phyloP scores from a whole-genome alignment of 2,113 vertebrate species.

The Upupa epops region DNA sequence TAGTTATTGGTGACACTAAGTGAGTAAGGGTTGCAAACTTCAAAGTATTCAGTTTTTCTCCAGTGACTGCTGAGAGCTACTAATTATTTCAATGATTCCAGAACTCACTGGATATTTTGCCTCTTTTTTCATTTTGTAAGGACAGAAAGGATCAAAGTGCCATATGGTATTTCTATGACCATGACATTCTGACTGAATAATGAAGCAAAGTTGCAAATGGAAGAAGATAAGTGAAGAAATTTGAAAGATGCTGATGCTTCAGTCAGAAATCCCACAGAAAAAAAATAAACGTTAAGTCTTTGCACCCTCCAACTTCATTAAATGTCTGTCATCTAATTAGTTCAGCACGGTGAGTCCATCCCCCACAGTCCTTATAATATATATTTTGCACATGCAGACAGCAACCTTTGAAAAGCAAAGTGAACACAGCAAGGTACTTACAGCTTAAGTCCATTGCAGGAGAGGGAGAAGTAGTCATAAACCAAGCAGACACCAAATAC shows the following conservation, averaged over 20 bases:
- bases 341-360: background rate
- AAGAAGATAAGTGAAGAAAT: background rate
- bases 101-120: background rate
- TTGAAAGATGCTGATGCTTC: background rate
- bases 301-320: background rate
- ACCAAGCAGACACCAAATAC: constrained; percentile 93
- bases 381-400: background rate
- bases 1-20: background rate
- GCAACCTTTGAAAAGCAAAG: background rate
- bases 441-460: constrained; percentile 77
- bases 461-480: constrained; percentile 89
- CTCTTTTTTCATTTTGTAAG: background rate
- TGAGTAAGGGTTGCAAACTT: background rate
- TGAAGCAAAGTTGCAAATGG: background rate
- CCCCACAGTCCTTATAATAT: background rate
- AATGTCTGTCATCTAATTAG: background rate
- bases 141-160: background rate
- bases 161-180: background rate
- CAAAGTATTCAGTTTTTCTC: background rate
- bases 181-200: background rate
- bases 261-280: background rate
- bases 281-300: background rate
- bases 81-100: background rate
- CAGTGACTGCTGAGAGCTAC: background rate
- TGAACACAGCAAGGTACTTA: constrained; percentile 69